Percentiles rank a stretch among this genome's conserved stretches.
Conservation (phyloP, 2,113 vertebrate genomes). For the Chloropsis cyanopogon region DNA sequence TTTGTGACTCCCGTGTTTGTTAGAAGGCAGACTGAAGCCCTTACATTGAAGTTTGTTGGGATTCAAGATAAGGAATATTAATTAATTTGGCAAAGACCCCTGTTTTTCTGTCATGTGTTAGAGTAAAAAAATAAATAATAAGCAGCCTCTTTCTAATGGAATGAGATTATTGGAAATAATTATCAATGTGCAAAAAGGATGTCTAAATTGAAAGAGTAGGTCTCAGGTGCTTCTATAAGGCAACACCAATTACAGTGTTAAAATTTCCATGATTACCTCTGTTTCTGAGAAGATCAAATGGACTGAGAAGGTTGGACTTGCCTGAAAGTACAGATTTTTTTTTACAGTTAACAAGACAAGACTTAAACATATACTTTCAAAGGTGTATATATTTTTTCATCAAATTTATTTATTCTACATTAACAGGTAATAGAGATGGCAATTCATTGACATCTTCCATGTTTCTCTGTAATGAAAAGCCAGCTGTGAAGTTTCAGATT, state of each 20-base stretch:
- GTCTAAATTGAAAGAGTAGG: not conserved
- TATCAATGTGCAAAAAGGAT: not conserved
- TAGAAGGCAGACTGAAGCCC: not conserved
- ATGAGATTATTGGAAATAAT: not conserved
- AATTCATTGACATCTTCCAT: not conserved
- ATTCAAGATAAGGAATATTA: not conserved
- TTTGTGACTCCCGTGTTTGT: not conserved
- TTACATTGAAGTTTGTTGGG: not conserved
- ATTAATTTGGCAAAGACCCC: not conserved
- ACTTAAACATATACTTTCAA: not conserved
- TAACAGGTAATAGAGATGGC: not conserved
- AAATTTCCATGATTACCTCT: not conserved
- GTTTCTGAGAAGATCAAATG: not conserved
- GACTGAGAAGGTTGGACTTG: not conserved
- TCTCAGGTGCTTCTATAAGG: not conserved
- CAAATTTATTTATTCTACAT: not conserved
- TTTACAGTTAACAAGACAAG: not conserved
- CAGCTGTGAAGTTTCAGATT: not conserved
- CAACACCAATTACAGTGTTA: not conserved
- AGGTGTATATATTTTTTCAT: not conserved
- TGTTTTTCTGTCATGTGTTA: not conserved
- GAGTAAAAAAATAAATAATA: not conserved
- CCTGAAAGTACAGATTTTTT: not conserved
- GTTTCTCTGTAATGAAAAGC: not conserved
- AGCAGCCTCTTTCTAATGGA: not conserved